Conservation (phyloP, 2,797 vertebrate genomes). For the Scolopax rusticola region DNA sequence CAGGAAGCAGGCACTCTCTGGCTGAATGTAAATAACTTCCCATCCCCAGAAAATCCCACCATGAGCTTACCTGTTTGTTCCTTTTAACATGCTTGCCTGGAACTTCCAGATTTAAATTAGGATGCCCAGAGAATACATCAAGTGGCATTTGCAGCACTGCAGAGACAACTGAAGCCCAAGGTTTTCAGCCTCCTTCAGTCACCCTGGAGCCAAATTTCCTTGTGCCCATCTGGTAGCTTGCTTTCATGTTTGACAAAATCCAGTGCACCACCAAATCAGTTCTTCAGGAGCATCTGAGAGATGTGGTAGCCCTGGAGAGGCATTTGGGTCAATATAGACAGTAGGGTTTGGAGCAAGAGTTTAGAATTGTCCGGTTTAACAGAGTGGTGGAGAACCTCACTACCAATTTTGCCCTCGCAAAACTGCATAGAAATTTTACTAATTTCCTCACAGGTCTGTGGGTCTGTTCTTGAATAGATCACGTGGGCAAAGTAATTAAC, state of each 20-base stretch:
- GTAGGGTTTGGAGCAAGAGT: neutral
- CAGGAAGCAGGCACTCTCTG: neutral
- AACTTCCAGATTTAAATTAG: neutral
- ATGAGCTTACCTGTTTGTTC: neutral
- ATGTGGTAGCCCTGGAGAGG: neutral
- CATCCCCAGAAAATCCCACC: fast-evolving
- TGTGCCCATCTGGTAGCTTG: neutral
- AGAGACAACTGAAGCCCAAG: fast-evolving
- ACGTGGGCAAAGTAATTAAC: neutral
- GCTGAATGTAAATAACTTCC: neutral
- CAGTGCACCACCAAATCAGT: neutral
- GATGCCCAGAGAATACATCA: fast-evolving
- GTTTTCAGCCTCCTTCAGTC: neutral
- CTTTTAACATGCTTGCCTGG: neutral
- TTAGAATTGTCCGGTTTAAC: neutral
- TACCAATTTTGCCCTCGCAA: neutral
- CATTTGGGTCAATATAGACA: neutral
- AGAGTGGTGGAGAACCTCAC: neutral
- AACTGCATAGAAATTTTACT: neutral
- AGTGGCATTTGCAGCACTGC: neutral
- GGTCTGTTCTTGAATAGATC: neutral
- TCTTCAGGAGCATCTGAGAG: neutral
- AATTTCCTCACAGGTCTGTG: neutral
- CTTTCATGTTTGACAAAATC: neutral
- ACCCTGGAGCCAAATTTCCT: neutral